phyloP scores from a whole-genome alignment of 2,888 invertebrate species.

The Watsonalla cultraria region DNA sequence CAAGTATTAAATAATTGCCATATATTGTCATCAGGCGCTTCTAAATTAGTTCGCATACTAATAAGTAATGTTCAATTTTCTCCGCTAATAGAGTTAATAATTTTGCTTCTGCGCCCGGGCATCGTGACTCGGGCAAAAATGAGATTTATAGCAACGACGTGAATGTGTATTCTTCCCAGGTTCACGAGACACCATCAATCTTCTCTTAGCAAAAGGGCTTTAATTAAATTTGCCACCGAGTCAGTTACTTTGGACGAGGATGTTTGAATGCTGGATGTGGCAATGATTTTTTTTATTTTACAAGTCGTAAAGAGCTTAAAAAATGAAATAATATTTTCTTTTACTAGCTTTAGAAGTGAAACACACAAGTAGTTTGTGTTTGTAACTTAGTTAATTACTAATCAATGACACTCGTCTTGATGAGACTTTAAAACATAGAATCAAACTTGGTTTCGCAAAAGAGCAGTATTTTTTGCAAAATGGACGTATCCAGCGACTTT shows the following conservation, averaged over 20 bases:
- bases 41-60: not conserved
- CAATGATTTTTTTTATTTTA: not conserved
- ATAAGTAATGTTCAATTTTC: not conserved
- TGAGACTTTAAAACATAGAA: too few relatives aligned
- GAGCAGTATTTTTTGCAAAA: too few relatives aligned
- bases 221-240: conserved; percentile 50
- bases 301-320: too few relatives aligned
- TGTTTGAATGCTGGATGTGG: conserved; percentile 11
- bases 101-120: conserved; percentile 8
- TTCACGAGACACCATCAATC: conserved; percentile 35
- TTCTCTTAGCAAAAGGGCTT: conserved; percentile 33
- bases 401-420: too few relatives aligned
- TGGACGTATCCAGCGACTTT: too few relatives aligned
- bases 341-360: too few relatives aligned
- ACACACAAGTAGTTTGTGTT: too few relatives aligned
- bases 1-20: conserved; percentile 4
- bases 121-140: conserved; percentile 21
- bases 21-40: conserved; percentile 7
- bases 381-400: too few relatives aligned
- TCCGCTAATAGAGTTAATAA: conserved; percentile 5
- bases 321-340: too few relatives aligned
- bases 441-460: too few relatives aligned
- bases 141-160: conserved; percentile 31
- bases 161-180: conserved; percentile 26
- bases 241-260: conserved; percentile 19